phyloP scores from a whole-genome alignment of 2,797 vertebrate species.

The Lagorchestes hirsutus region DNA sequence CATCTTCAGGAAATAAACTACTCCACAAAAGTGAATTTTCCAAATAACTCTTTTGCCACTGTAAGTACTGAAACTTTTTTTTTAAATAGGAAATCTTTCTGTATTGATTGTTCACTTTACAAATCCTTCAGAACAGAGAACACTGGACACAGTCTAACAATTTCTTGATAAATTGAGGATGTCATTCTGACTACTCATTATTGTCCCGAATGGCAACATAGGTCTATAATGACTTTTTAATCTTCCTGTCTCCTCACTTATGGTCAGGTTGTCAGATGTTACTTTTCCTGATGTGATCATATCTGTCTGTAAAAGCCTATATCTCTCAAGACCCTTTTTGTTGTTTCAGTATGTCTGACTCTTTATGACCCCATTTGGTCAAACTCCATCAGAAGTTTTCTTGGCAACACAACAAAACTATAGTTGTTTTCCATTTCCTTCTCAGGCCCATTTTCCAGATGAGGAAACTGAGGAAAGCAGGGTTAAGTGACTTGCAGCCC shows the following conservation, averaged over 20 bases:
- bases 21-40: background rate
- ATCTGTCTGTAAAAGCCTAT: background rate
- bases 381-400: too few relatives aligned
- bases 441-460: background rate
- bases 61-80: background rate
- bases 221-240: background rate
- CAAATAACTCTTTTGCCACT: background rate
- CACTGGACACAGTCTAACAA: too few relatives aligned
- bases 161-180: background rate
- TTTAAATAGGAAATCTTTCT: background rate
- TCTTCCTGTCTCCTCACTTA: background rate
- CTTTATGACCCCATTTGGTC: too few relatives aligned
- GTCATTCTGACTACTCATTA: background rate
- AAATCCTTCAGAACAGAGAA: background rate
- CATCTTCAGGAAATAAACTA: background rate
- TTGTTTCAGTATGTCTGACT: background rate
- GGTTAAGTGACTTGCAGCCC: background rate
- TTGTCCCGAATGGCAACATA: background rate
- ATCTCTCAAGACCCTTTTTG: background rate
- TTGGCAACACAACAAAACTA: too few relatives aligned
- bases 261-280: background rate
- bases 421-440: background rate
- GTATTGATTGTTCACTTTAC: background rate
- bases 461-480: background rate
- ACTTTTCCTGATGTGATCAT: background rate